Evolutionary conservation across 2,888 invertebrate species (phyloP).

Genomic region (Drosophila longiperda): DNA sequence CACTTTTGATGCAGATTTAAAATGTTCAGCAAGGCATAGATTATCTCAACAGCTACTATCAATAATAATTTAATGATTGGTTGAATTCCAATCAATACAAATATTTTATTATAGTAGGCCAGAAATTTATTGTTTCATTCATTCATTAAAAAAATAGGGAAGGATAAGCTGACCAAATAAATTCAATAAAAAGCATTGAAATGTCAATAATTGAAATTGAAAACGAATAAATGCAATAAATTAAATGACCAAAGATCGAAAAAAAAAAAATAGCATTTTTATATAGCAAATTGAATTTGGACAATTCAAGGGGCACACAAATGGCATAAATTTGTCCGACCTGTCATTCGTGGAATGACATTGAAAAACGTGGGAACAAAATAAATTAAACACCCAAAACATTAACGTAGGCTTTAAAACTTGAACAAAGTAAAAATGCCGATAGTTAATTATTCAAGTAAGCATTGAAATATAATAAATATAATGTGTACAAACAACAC

Average conservation of each 20-base stretch:
- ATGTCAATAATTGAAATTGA: slow-evolving; percentile 63
- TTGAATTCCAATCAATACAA: slow-evolving; percentile 3
- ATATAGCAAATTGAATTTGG: slow-evolving; percentile 66
- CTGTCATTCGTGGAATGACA: slow-evolving; percentile 38
- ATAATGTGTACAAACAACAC: slow-evolving; percentile 17
- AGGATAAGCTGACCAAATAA: slow-evolving; percentile 50
- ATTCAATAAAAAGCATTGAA: slow-evolving; percentile 67
- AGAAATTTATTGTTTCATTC: not conserved
- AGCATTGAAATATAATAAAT: slow-evolving; percentile 13
- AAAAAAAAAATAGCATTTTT: slow-evolving; percentile 63
- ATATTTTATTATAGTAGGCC: not conserved
- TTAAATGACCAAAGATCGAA: slow-evolving; percentile 22
- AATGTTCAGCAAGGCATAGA: not conserved
- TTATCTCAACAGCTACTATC: slow-evolving; percentile 16
- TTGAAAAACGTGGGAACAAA: slow-evolving; percentile 29
- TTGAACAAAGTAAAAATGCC: slow-evolving; percentile 31
- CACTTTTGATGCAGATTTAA: slow-evolving; percentile 26
- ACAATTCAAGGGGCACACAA: slow-evolving; percentile 54
- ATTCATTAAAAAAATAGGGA: slow-evolving; percentile 10
- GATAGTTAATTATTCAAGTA: slow-evolving; percentile 46
- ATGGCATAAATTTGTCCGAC: slow-evolving; percentile 53
- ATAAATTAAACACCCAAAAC: not conserved
- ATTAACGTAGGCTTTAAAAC: not conserved
- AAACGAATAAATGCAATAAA: slow-evolving; percentile 26
- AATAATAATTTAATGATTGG: slow-evolving; percentile 16